Percentiles rank a stretch among this genome's conserved stretches.
These are phyloP conservation scores for Rallus crepitans DNA, from an alignment of 2,797 vertebrate genomes.

Conservation along the genomic window DNA sequence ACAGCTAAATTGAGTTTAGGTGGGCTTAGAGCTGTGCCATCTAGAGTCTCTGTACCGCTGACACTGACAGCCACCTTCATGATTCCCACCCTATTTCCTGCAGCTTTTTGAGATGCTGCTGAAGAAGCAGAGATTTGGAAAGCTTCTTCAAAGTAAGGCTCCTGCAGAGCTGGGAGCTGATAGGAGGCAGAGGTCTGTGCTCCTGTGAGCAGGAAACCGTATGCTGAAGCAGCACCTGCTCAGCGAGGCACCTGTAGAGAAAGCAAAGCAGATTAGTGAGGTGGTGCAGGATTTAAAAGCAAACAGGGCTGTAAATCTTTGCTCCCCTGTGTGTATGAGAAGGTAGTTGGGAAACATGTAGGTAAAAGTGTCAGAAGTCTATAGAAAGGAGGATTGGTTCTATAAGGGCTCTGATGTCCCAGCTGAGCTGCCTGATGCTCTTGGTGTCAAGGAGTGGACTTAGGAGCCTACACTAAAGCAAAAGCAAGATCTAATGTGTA, in stretches of 20 bases:
- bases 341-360: rapidly evolving
- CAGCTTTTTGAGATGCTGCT: neutral
- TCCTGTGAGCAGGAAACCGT: rapidly evolving
- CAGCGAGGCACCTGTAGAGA: neutral
- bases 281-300: neutral
- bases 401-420: rapidly evolving
- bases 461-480: neutral
- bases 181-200: neutral
- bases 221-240: neutral
- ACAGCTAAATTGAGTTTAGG: neutral
- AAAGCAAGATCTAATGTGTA: neutral
- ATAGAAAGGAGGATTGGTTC: neutral
- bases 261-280: neutral
- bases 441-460: neutral
- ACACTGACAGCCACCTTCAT: neutral
- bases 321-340: neutral
- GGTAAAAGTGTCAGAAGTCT: neutral
- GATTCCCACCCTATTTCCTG: neutral
- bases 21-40: neutral
- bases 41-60: neutral
- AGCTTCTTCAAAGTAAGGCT: neutral
- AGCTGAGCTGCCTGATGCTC: neutral
- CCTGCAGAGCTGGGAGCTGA: neutral
- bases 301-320: neutral
- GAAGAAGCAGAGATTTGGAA: neutral